Percentiles rank a stretch among this genome's conserved stretches.
These are phyloP conservation scores for Acleris sparsana DNA, from an alignment of 2,888 invertebrate species.

Conservation along the genomic window DNA sequence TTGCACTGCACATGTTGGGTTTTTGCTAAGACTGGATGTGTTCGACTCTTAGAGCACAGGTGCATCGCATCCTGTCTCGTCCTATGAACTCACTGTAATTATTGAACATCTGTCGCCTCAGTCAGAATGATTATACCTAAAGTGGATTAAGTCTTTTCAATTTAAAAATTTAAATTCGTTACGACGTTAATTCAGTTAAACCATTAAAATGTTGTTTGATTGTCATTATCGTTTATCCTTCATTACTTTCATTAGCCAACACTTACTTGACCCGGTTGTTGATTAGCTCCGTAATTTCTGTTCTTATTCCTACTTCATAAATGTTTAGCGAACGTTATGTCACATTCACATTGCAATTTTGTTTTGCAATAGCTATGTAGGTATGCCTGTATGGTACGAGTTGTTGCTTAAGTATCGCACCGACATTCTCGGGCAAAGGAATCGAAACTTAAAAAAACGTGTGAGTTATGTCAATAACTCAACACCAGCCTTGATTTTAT, in stretches of 20 bases:
- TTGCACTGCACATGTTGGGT: constrained; percentile 44
- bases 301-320: constrained; percentile 28
- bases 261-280: constrained; percentile 10
- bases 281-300: constrained; percentile 21
- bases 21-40: constrained; percentile 64
- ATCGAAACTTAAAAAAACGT: constrained; percentile 28
- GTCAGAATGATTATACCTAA: constrained; percentile 26
- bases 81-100: constrained; percentile 63
- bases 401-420: constrained; percentile 31
- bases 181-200: not conserved
- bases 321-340: constrained; percentile 32
- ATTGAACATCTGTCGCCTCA: constrained; percentile 69
- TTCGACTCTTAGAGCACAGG: constrained; percentile 67
- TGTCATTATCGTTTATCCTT: not conserved
- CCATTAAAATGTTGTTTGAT: constrained; percentile 7
- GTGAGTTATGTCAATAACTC: constrained; percentile 19
- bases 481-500: constrained; percentile 12
- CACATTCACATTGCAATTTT: constrained; percentile 29
- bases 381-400: not conserved
- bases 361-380: constrained; percentile 24
- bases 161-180: constrained; percentile 13
- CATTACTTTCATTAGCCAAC: constrained; percentile 1
- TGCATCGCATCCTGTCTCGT: constrained; percentile 74
- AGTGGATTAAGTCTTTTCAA: constrained; percentile 30
- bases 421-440: constrained; percentile 17